Conservation (phyloP, 2,113 vertebrate species). For the Stictonetta naevosa region DNA sequence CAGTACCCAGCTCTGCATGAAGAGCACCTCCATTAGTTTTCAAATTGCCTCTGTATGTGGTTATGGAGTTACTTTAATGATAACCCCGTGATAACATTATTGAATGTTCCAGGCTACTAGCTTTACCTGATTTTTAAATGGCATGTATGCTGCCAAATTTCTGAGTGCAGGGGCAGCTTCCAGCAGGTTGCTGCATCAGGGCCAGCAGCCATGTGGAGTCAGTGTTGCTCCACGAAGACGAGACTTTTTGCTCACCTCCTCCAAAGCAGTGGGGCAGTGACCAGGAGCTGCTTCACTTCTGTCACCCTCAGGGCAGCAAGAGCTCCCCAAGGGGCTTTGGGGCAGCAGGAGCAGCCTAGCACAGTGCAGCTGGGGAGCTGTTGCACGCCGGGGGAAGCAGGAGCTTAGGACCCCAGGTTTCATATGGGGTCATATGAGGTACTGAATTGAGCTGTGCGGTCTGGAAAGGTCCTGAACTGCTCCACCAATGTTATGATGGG, state of each 20-base stretch:
- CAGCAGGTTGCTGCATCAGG: rapidly evolving
- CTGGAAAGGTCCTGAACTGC: not conserved
- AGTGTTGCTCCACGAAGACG: not conserved
- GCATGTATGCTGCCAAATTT: rapidly evolving
- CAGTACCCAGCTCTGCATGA: not conserved
- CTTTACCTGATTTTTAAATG: not conserved
- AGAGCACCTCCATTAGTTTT: not conserved
- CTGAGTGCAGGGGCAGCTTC: rapidly evolving
- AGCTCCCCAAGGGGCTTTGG: not conserved
- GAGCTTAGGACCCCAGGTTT: not conserved
- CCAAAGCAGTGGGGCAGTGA: not conserved
- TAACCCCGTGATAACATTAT: rapidly evolving
- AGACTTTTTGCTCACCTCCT: not conserved
- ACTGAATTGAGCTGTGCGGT: not conserved
- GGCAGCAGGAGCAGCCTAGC: not conserved
- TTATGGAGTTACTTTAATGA: rapidly evolving
- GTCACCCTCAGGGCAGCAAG: not conserved
- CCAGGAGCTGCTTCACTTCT: too few species aligned
- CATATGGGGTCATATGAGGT: too few species aligned
- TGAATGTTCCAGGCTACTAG: not conserved
- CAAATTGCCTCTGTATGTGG: rapidly evolving
- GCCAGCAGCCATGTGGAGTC: constrained; percentile 12
- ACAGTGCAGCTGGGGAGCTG: not conserved
- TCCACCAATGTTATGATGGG: not conserved
- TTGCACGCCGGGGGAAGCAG: not conserved